Conservation (phyloP, 1,140 invertebrate species). For the honey bee (Apis mellifera) region Amel_HAv3.1 CM009933.2:9935501-9936000, state of each 20-base stretch:
- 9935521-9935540: too few relatives aligned
- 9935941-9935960: background rate
- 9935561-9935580: background rate
- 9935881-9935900: too few relatives aligned
- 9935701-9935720: background rate
- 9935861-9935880: background rate
- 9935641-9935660: background rate
- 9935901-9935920: background rate
- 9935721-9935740: background rate
- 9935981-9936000: background rate
- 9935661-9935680: background rate
- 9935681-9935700: background rate
- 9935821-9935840: background rate
- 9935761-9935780: too few relatives aligned
- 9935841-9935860: background rate
- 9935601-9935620: background rate
- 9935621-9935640: background rate
- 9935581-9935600: too few relatives aligned
- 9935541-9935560: too few relatives aligned
- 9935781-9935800: too few relatives aligned
- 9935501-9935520: too few relatives aligned
- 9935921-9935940: background rate
- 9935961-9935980: background rate
- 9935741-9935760: background rate
- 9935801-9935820: background rate